Conservation (phyloP, 1,140 invertebrate species). For the Hestina assimilis region DNA sequence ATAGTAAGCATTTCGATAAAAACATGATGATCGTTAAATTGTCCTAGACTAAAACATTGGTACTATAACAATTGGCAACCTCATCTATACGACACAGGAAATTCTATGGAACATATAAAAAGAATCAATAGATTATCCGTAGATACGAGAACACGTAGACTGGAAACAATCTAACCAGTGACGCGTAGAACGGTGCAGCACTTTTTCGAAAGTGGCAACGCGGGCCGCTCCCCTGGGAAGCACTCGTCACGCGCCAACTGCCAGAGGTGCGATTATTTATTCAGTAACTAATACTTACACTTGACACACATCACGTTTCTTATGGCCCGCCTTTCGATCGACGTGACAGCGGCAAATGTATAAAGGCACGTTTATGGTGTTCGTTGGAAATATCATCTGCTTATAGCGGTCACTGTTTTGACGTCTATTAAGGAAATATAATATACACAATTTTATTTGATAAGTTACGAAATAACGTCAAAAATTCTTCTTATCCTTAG, state of each 20-base stretch:
- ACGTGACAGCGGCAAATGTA: constrained; percentile 22
- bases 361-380: constrained; percentile 20
- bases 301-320: constrained; percentile 35
- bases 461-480: no score
- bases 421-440: no score
- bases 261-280: constrained; percentile 33
- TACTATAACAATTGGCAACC: no score
- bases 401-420: background rate
- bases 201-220: constrained; percentile 9
- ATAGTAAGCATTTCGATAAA: no score
- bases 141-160: constrained; percentile 6
- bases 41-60: no score
- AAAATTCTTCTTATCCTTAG: no score
- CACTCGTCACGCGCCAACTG: constrained; percentile 26
- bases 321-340: constrained; percentile 22
- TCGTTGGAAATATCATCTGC: constrained; percentile 11
- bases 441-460: no score
- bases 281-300: constrained; percentile 34
- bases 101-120: no score
- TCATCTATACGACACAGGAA: no score
- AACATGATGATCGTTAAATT: no score
- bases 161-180: constrained; percentile 19
- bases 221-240: constrained; percentile 13
- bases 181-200: constrained; percentile 11
- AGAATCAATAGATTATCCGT: constrained; percentile 13